Base-by-base conservation (phyloP, 2,797 vertebrate genomes). In the Pipistrellus kuhlii region DNA sequence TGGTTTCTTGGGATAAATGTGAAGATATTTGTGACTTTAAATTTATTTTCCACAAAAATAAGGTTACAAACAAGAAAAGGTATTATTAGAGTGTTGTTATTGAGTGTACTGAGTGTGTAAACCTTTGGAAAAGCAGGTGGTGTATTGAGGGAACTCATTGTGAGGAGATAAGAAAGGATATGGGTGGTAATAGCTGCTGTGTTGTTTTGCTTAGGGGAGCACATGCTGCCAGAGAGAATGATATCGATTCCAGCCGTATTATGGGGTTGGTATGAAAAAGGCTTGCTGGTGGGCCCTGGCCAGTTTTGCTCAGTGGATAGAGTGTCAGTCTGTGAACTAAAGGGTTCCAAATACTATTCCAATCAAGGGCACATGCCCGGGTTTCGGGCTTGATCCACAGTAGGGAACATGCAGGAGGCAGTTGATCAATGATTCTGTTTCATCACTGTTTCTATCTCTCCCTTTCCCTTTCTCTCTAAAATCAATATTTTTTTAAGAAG, bases 1-100 rank as follows among this genome's bases (percentile, higher is more conserved):
- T 55, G 27, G 64, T 44, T 83, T 86, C 72, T 82, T 21, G 59
- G 48, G 13, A 53, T 92, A 77, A 73, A 73, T 90, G 88, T 82
- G 84, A 23, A 93, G 27, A 72, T 90, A 4, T 41, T 66, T 90
- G 13, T 92, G 35, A 62, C 17, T 89, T 85, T 73, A 75, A 64
- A 75, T 90, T 86, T 86, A 46, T 71, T 86, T 83, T 10, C 10
- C 38, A 77, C 5, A 83, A 92, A 62, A 62, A 73, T 25, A 66
- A 51, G 30, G 1, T 83, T 91, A 75, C 0, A 53, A 85, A 68
- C 8, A 66, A 41, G 12, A 59, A 66, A 85, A 88, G 12, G 5
- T 25, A 32, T 23, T 77, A 71, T 23, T 77, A 71, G 4, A 91
- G 46, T 81, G 11, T 46, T 93, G 13, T 30, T 66, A 75, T 15